Conservation (phyloP, 2,888 invertebrate species). For the Helobdella robusta region DNA sequence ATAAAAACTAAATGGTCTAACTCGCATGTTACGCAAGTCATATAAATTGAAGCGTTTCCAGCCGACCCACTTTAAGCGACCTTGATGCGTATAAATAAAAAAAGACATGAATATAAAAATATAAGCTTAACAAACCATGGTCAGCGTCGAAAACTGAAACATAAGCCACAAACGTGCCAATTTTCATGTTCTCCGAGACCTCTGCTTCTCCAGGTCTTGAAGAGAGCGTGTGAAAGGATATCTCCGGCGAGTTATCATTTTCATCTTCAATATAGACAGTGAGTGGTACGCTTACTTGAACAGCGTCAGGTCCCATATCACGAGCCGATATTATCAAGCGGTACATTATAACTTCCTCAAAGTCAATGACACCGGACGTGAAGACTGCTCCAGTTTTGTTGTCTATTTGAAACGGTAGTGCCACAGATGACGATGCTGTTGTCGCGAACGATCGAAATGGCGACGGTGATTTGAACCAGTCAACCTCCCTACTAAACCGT, state of each 20-base stretch:
- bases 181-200: slow-evolving; percentile 19
- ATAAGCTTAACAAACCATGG: too few species aligned
- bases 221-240: slow-evolving; percentile 20
- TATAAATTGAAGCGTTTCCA: too few species aligned
- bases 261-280: slow-evolving; percentile 18
- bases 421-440: too few species aligned
- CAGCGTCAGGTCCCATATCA: slow-evolving; percentile 20
- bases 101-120: too few species aligned
- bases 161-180: slow-evolving; percentile 19
- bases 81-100: too few species aligned
- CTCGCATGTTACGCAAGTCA: too few species aligned
- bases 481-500: too few species aligned
- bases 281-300: slow-evolving; percentile 18
- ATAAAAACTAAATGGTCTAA: too few species aligned
- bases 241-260: slow-evolving; percentile 28
- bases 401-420: slow-evolving; percentile 18
- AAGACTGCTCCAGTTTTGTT: slow-evolving; percentile 20
- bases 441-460: too few species aligned
- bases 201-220: slow-evolving; percentile 1
- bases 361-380: slow-evolving; percentile 20
- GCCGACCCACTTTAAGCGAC: too few species aligned
- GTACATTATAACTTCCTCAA: slow-evolving; percentile 21
- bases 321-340: slow-evolving; percentile 18
- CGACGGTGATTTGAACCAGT: too few species aligned
- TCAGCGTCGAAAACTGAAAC: slow-evolving; percentile 17